A percentile compares a stretch with the other conserved stretches of the same genome.
Conservation (phyloP, 2,888 invertebrate species). For the Tipula lateralis region DNA sequence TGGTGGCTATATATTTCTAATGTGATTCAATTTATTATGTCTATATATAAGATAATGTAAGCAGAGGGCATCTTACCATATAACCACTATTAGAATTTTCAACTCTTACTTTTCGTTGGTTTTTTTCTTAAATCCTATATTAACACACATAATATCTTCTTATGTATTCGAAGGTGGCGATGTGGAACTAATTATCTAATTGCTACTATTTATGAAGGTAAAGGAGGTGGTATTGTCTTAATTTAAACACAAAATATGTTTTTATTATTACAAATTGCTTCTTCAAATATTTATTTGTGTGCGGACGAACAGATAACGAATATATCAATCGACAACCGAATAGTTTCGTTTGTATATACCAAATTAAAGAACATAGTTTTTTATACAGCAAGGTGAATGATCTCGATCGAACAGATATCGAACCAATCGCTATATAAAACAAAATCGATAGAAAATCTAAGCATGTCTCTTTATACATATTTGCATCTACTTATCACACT, state of each 20-base stretch:
- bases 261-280: neutral
- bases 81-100: neutral
- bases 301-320: neutral
- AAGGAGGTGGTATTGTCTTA: neutral
- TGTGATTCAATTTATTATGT: neutral
- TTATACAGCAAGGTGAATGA: neutral
- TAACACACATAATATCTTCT: neutral
- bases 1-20: neutral
- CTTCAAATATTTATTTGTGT: neutral
- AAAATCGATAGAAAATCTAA: neutral
- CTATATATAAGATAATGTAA: neutral
- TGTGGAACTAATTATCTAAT: constrained; percentile 11
- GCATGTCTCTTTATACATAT: neutral
- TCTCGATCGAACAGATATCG: neutral
- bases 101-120: neutral
- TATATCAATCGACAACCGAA: neutral
- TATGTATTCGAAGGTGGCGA: neutral
- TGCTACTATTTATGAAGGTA: neutral
- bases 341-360: neutral
- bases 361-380: neutral
- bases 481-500: neutral
- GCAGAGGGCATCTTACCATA: neutral
- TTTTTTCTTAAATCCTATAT: neutral
- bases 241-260: neutral
- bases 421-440: neutral